Evolutionary conservation across 2,888 invertebrate genomes (phyloP), one percentile per base, ranked within the genome.

Genomic region (Pandemis corylana): DNA sequence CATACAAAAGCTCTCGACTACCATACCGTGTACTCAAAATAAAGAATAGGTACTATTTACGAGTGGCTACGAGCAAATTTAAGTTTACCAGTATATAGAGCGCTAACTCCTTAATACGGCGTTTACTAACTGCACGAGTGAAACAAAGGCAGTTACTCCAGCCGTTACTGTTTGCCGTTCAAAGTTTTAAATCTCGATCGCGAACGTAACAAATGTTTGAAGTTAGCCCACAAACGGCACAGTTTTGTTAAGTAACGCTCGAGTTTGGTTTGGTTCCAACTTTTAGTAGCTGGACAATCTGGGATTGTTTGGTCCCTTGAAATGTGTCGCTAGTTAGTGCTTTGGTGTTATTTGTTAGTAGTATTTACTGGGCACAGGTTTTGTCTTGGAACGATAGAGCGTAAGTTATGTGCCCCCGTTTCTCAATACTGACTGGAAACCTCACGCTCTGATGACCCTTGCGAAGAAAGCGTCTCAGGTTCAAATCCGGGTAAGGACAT

Each of bases 131-230:
- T 70, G 59, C 12, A 12, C 28, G 59, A 28, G 59, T 59, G 5
- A 46, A 59, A 59, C 64, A 65, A 61, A 69, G 28, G 51, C 42
- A 69, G 36, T 46, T 65, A 71, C 64, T 67, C 61, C 49, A 71
- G 53, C 63, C 44, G 63, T 46, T 66, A 42, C 41, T 51, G 59
- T 51, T 61, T 15, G 53, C 41, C 42, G n/a, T 61, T 78, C 69
- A 74, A 80, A 83, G 79, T 80, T 80, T 81, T 77, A 79, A 77
- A 81, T 83, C 85, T 86, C 81, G 72, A 80, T 79, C 81, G 85
- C 82, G 79, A 82, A 81, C 76, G 83, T 86, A 84, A 87, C 84
- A 86, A 90, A 88, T 83, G 84, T 77, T 80, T 69, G 77, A 85
- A 88, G 86, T 87, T 87, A 80, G 78, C 65, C 78, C 82, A 82